Percentiles rank a stretch among this genome's conserved stretches.
phyloP scores from a whole-genome alignment of 2,888 invertebrate genomes.

The Patella caerulea region DNA sequence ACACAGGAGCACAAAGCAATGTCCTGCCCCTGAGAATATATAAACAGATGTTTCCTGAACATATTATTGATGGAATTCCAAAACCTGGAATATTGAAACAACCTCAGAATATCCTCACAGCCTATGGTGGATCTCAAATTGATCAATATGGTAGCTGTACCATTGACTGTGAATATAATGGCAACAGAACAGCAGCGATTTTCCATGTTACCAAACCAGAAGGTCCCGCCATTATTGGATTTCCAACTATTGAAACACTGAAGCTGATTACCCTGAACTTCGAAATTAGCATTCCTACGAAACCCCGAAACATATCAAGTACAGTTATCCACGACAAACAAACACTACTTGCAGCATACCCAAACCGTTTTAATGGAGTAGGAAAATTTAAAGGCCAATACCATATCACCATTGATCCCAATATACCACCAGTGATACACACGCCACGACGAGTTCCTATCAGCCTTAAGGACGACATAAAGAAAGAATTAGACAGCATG shows the following conservation, averaged over 20 bases:
- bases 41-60: not conserved
- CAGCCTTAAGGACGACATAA: constrained; percentile 20
- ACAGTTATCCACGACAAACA: no score
- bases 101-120: no score
- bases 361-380: no score
- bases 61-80: not conserved
- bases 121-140: not conserved
- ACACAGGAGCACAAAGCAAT: not conserved
- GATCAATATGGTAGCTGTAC: not conserved
- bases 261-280: not conserved
- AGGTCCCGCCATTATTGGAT: not conserved
- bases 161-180: not conserved
- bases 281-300: no score
- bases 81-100: not conserved
- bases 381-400: no score
- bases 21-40: not conserved
- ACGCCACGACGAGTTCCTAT: no score
- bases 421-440: no score
- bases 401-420: no score
- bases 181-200: not conserved
- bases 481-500: constrained; percentile 28
- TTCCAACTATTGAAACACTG: not conserved
- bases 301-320: no score
- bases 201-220: no score
- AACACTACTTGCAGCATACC: no score